A percentile compares a stretch with the other conserved stretches of the same genome.
phyloP scores from a whole-genome alignment of 92 coral and sea anemone species.

The Anthopleura xanthogrammica region DNA sequence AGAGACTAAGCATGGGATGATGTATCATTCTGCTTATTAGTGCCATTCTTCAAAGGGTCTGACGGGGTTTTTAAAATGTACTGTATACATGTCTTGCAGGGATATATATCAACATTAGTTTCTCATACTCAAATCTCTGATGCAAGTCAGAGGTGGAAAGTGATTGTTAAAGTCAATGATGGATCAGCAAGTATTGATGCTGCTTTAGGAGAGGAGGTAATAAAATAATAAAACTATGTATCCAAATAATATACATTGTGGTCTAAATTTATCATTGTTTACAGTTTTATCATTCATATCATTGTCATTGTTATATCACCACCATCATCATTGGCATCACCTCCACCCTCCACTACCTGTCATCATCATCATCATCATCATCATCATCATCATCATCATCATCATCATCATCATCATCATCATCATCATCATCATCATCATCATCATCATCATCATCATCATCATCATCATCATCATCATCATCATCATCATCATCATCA shows the following conservation, averaged over 20 bases:
- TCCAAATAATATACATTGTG: too few relatives aligned
- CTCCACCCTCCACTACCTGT: background rate
- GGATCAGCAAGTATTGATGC: conserved; percentile 73
- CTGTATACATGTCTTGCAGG: conserved; percentile 25
- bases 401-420: background rate
- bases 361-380: background rate
- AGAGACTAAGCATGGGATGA: too few relatives aligned
- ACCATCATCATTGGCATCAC: background rate
- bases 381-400: background rate
- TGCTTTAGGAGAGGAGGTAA: conserved; percentile 62
- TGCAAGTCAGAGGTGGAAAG: conserved; percentile 46
- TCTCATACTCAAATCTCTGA: conserved; percentile 48
- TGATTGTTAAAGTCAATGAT: conserved; percentile 75
- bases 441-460: background rate
- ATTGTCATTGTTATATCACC: background rate
- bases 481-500: background rate
- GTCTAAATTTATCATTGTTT: background rate
- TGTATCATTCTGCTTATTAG: too few relatives aligned
- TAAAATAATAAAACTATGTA: too few relatives aligned
- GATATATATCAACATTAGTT: conserved; percentile 67
- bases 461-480: background rate
- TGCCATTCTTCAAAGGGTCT: background rate
- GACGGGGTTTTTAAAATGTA: background rate
- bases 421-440: background rate
- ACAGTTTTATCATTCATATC: too few relatives aligned